Base-by-base conservation (phyloP, 2,888 invertebrate genomes). In the Cordilura impudica region DNA sequence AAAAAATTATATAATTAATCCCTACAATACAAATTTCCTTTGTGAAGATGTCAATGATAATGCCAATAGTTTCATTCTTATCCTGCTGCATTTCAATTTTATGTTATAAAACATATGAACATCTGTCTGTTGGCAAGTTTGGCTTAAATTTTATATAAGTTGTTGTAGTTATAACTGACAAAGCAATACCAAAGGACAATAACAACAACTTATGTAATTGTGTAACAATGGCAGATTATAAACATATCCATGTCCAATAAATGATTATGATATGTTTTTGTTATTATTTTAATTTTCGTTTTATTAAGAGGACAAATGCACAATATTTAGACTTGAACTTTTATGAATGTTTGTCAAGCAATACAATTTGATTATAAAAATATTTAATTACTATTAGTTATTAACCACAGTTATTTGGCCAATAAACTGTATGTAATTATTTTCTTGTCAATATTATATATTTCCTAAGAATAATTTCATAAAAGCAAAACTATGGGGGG, bases 11-110 rank as follows among this genome's bases (percentile, higher is more conserved):
- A n/a, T n/a, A n/a, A n/a, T n/a, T 23, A 2, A 29, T 6, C 3
- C n/a, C 35, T 39, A n/a, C 26, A 49, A 54, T 12, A 12, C 23
- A 54, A 4, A 16, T 54, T 47, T 14, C 8, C 47, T 12, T 56
- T 39, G 26, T 39, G 60, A 39, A 53, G 60, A 74, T 67, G 26
- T 61, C n/a, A n/a, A n/a, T 69, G 39, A 63, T 63, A 61, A 58
- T 69, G 63, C 49, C 56, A 69, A 75, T 75, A 70, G 70, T 69
- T 69, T 70, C 18, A 75, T 75, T 75, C 69, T 16, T 39, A 58
- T 75, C 56, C 58, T 43, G 43, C 58, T 43, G 58, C 14, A 23
- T 39, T 39, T 18, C 26, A 19, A 39, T n/a, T 4, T 39, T 39
- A 26, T 26, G 6, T n/a, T 39, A 4, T 3, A n/a, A n/a, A 39